A percentile compares a stretch with the other conserved stretches of the same genome.
phyloP scores from a whole-genome alignment of 2,113 vertebrate genomes.

The Hippocampus comes region DNA sequence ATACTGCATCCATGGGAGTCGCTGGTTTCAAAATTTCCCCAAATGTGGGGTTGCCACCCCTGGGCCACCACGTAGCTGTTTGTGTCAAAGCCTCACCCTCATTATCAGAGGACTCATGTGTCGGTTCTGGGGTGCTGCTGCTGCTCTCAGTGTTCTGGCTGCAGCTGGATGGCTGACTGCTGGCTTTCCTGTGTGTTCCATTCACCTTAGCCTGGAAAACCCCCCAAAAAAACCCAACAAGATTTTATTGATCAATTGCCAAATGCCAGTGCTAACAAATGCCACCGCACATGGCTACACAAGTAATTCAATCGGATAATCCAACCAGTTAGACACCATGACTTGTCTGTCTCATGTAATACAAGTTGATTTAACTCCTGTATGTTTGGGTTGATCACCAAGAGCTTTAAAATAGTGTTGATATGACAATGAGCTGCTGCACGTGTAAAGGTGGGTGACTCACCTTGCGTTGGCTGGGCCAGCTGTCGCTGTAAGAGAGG shows the following conservation, averaged over 20 bases:
- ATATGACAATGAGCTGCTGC: neutral
- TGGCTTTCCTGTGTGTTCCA: constrained; percentile 81
- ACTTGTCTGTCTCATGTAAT: neutral
- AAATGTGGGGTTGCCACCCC: too few relatives aligned
- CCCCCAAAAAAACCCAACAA: constrained; percentile 6
- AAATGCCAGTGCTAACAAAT: too few relatives aligned
- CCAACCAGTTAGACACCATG: neutral
- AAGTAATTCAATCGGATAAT: neutral
- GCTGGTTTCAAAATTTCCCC: too few relatives aligned
- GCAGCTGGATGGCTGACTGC: constrained; percentile 88
- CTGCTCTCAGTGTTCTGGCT: constrained; percentile 95
- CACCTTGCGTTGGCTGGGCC: constrained; percentile 78
- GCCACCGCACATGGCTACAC: neutral
- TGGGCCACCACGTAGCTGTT: too few relatives aligned
- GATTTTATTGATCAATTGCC: neutral
- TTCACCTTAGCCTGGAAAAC: constrained; percentile 60
- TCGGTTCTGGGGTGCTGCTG: constrained; percentile 90
- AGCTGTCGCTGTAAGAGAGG: constrained; percentile 73
- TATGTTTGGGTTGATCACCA: too few relatives aligned
- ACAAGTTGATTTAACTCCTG: too few relatives aligned
- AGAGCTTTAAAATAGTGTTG: neutral
- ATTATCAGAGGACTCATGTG: constrained; percentile 89
- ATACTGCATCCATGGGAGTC: too few relatives aligned
- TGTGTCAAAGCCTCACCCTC: constrained; percentile 68
- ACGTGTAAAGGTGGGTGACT: neutral